phyloP scores from a whole-genome alignment of 1,140 invertebrate species.

The Octopus bimaculoides region DNA sequence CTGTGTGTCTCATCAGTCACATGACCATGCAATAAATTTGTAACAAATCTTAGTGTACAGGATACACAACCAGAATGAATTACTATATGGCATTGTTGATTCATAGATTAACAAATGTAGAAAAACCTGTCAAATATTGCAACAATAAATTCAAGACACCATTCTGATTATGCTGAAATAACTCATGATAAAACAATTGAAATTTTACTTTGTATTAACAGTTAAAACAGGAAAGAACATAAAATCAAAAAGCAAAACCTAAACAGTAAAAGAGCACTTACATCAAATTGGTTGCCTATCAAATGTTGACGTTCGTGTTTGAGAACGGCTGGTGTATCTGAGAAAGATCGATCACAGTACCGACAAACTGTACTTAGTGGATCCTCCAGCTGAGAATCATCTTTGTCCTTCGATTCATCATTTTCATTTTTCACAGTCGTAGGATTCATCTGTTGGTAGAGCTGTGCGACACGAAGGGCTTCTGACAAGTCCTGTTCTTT shows the following conservation, averaged over 20 bases:
- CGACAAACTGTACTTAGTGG: slow-evolving; percentile 35
- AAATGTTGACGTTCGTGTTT: slow-evolving; percentile 53
- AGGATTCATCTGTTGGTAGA: slow-evolving; percentile 23
- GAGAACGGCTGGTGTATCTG: slow-evolving; percentile 39
- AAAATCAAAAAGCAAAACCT: not conserved
- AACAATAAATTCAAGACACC: too few relatives aligned
- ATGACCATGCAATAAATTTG: too few relatives aligned
- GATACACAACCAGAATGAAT: too few relatives aligned
- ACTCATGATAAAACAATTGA: too few relatives aligned
- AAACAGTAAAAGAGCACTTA: slow-evolving; percentile 21
- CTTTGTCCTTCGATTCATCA: not conserved
- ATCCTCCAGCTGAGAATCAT: slow-evolving; percentile 9
- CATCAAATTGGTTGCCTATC: slow-evolving; percentile 52
- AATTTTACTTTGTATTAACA: too few relatives aligned
- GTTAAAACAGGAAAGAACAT: not conserved
- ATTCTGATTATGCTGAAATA: too few relatives aligned
- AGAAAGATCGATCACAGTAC: slow-evolving; percentile 52
- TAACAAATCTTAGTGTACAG: too few relatives aligned
- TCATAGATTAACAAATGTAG: too few relatives aligned
- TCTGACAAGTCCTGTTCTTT: slow-evolving; percentile 43
- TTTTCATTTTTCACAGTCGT: slow-evolving; percentile 8
- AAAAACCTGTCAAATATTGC: too few relatives aligned
- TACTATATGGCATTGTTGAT: too few relatives aligned
- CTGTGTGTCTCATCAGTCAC: too few relatives aligned
- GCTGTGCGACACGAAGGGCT: slow-evolving; percentile 41